phyloP scores from a whole-genome alignment of 1,140 invertebrate species.

The Tribolium castaneum region DNA sequence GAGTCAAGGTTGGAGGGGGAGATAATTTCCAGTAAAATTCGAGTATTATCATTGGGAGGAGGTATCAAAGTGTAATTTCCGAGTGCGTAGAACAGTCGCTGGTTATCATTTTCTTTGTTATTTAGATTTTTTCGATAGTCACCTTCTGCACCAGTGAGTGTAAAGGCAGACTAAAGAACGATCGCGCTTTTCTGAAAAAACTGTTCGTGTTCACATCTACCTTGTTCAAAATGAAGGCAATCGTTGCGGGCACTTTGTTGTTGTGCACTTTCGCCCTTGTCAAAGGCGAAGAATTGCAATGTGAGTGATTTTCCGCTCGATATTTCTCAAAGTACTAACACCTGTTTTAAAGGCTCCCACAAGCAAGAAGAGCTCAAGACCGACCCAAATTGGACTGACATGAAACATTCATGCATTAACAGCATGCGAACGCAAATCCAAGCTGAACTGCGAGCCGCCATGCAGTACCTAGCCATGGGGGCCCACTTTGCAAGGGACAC shows the following conservation, averaged over 20 bases:
- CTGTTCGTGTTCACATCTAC: background rate
- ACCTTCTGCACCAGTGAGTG: slow-evolving; percentile 91
- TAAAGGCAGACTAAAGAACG: slow-evolving; percentile 74
- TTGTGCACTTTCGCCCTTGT: slow-evolving; percentile 61
- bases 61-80: slow-evolving; percentile 30
- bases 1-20: slow-evolving; percentile 41
- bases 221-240: slow-evolving; percentile 65
- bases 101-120: slow-evolving; percentile 17
- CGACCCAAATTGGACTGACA: slow-evolving; percentile 71
- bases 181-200: background rate
- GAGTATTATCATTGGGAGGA: background rate
- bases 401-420: slow-evolving; percentile 72
- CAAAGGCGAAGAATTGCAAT: slow-evolving; percentile 65
- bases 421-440: slow-evolving; percentile 78
- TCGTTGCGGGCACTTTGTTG: slow-evolving; percentile 59
- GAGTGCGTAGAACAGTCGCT: slow-evolving; percentile 4
- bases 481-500: slow-evolving; percentile 85
- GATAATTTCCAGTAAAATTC: slow-evolving; percentile 35
- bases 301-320: slow-evolving; percentile 63
- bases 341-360: background rate
- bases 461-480: slow-evolving; percentile 87
- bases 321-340: slow-evolving; percentile 4
- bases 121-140: slow-evolving; percentile 59
- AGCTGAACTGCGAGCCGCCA: slow-evolving; percentile 79
- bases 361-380: background rate